Conservation (phyloP, 2,113 vertebrate species). For the Lycocorax pyrrhopterus region DNA sequence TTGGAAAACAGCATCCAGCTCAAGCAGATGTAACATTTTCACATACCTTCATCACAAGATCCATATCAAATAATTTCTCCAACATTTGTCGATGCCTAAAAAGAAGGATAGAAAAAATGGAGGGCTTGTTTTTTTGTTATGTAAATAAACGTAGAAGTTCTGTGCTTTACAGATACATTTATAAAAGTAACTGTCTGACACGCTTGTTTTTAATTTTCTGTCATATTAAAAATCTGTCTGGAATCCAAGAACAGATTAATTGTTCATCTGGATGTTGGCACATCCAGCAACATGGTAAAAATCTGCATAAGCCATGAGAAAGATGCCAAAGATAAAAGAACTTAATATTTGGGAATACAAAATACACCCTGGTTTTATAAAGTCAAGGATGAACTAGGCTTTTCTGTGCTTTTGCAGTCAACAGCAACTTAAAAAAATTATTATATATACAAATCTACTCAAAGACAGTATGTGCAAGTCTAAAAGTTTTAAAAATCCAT, state of each 20-base stretch:
- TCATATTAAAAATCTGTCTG: background rate
- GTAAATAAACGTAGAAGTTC: background rate
- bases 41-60: slow-evolving; percentile 95
- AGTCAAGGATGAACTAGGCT: background rate
- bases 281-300: background rate
- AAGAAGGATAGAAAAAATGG: background rate
- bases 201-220: background rate
- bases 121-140: background rate
- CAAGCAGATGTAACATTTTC: background rate
- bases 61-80: slow-evolving; percentile 91
- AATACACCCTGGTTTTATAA: background rate
- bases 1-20: background rate
- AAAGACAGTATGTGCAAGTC: background rate
- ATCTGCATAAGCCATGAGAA: background rate
- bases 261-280: background rate
- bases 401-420: background rate
- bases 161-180: background rate
- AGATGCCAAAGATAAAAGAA: background rate
- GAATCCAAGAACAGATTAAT: background rate
- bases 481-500: background rate
- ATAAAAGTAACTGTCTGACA: background rate
- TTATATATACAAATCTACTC: background rate
- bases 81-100: slow-evolving; percentile 90
- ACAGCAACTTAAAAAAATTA: background rate
- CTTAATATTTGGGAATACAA: background rate